These are phyloP conservation scores for Campylorhamphus procurvoides DNA, from an alignment of 2,113 vertebrate genomes.

Conservation along the genomic window DNA sequence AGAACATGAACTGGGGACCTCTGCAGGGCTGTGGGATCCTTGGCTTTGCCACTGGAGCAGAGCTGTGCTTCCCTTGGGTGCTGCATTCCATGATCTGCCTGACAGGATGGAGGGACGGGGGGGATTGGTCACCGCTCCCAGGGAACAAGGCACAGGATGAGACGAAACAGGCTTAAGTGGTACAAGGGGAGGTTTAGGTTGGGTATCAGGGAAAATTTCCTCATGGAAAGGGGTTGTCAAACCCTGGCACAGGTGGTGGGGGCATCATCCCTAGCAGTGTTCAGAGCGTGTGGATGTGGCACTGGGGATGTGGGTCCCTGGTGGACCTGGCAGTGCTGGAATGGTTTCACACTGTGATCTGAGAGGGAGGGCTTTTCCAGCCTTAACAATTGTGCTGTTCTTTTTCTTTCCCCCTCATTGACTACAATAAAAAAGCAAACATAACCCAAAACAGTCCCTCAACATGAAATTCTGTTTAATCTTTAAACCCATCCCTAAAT, in stretches of 20 bases:
- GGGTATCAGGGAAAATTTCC: background rate
- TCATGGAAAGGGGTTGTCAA: too few species aligned
- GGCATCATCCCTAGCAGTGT: background rate
- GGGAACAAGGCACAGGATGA: background rate
- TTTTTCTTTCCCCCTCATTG: too few species aligned
- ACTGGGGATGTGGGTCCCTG: background rate
- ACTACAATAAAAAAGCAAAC: background rate
- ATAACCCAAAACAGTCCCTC: background rate
- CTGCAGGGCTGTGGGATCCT: background rate
- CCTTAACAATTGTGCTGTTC: background rate
- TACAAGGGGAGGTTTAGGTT: too few species aligned
- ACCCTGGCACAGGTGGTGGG: background rate
- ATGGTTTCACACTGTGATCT: background rate
- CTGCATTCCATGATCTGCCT: background rate
- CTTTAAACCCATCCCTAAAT: background rate
- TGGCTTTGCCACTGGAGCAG: background rate
- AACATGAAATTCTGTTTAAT: background rate
- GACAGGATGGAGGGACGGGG: background rate
- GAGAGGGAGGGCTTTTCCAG: background rate
- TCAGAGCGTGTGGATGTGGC: background rate
- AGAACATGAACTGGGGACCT: rapidly evolving
- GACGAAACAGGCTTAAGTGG: background rate
- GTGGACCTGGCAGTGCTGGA: background rate
- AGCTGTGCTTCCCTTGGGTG: background rate
- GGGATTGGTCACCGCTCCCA: background rate